These are phyloP conservation scores for Hoplostethus mediterraneus DNA, from an alignment of 2,797 vertebrate species.

Conservation along the genomic window DNA sequence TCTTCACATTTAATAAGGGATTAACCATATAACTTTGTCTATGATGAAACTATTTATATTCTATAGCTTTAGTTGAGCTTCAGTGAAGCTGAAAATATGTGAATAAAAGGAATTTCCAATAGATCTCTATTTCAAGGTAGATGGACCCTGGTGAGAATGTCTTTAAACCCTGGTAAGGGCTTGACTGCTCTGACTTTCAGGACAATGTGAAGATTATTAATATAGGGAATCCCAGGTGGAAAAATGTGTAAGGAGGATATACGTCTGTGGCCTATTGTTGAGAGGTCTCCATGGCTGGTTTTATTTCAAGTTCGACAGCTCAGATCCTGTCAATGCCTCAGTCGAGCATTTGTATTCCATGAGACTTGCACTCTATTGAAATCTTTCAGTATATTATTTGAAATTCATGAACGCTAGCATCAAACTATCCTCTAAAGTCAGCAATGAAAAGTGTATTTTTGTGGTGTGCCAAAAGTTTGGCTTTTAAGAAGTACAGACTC, in stretches of 20 bases:
- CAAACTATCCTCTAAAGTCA: not conserved
- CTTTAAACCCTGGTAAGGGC: conserved; percentile 36
- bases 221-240: conserved; percentile 37
- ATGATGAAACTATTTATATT: conserved; percentile 7
- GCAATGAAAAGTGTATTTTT: not conserved
- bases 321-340: not conserved
- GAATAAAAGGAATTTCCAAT: conserved; percentile 22
- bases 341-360: conserved; percentile 11
- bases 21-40: too few relatives aligned
- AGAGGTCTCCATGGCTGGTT: too few relatives aligned
- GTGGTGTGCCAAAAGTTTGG: not conserved
- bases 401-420: not conserved
- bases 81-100: conserved; percentile 12
- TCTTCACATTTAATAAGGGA: too few relatives aligned
- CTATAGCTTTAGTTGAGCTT: conserved; percentile 1
- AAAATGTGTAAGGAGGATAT: conserved; percentile 32
- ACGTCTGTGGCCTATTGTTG: conserved; percentile 22
- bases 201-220: conserved; percentile 57
- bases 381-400: not conserved
- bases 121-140: conserved; percentile 36
- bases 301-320: not conserved
- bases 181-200: conserved; percentile 57
- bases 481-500: not conserved
- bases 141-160: conserved; percentile 34
- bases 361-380: not conserved